Evolutionary conservation across 2,888 invertebrate species (phyloP).

Genomic region (Helobdella robusta): DNA sequence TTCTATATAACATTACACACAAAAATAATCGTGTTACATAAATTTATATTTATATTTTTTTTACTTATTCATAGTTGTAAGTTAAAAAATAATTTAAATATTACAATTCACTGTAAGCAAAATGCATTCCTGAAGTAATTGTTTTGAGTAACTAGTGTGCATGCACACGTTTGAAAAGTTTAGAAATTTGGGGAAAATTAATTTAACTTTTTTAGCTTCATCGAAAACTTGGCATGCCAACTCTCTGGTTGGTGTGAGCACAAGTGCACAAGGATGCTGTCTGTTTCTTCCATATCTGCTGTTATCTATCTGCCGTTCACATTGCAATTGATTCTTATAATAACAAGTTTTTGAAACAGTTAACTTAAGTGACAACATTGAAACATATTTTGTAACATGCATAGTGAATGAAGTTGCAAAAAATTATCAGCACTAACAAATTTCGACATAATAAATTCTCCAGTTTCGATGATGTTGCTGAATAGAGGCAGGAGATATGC

Average conservation of each 20-base stretch:
- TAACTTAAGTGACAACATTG: neutral
- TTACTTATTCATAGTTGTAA: too few relatives aligned
- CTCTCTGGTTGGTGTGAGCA: conserved; percentile 94
- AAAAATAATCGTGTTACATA: too few relatives aligned
- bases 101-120: too few relatives aligned
- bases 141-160: neutral
- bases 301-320: conserved; percentile 1
- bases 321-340: too few relatives aligned
- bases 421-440: conserved; percentile 20
- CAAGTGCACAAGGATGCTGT: conserved; percentile 88
- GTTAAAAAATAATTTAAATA: too few relatives aligned
- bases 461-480: conserved; percentile 65
- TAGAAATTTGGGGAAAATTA: too few relatives aligned
- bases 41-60: too few relatives aligned
- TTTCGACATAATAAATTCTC: conserved; percentile 20
- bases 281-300: conserved; percentile 11
- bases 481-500: conserved; percentile 95
- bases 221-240: conserved; percentile 97
- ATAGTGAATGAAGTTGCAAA: neutral
- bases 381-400: neutral
- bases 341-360: neutral
- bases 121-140: too few relatives aligned
- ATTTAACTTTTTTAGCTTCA: conserved; percentile 73
- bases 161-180: neutral
- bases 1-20: too few relatives aligned